These are phyloP conservation scores for Hozukius guyotensis DNA, from an alignment of 2,797 vertebrate species.

Conservation along the genomic window DNA sequence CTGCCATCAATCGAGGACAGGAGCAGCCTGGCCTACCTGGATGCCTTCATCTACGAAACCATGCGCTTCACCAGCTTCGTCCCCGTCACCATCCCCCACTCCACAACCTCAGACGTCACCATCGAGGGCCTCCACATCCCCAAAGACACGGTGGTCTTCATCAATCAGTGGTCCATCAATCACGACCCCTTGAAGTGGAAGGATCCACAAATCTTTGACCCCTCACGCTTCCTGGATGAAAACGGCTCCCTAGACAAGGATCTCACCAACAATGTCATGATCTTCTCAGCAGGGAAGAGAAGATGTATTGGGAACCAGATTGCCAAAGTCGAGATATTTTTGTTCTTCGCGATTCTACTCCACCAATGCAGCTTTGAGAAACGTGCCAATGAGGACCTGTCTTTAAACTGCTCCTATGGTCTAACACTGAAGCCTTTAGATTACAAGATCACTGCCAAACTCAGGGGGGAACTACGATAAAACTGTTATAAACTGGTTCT, in stretches of 20 bases:
- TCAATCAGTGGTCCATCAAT: conserved; percentile 90
- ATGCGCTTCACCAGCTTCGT: conserved; percentile 88
- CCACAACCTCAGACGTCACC: conserved; percentile 82
- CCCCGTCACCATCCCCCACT: conserved; percentile 87
- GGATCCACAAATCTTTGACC: conserved; percentile 82
- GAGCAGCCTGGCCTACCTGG: conserved; percentile 71
- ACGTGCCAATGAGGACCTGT: conserved; percentile 71
- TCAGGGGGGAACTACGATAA: conserved; percentile 57
- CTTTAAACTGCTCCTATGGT: conserved; percentile 80
- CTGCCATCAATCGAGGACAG: conserved; percentile 79
- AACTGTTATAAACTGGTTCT: neutral
- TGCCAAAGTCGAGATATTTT: conserved; percentile 84
- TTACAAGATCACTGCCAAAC: conserved; percentile 78
- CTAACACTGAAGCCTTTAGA: conserved; percentile 83
- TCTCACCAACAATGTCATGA: conserved; percentile 79
- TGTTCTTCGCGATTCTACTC: conserved; percentile 83
- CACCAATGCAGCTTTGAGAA: conserved; percentile 85
- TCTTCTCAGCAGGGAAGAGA: conserved; percentile 85
- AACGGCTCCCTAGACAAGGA: conserved; percentile 77
- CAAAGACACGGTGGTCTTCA: conserved; percentile 85
- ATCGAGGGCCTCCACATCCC: conserved; percentile 82
- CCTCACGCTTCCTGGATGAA: conserved; percentile 79
- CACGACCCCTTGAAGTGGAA: conserved; percentile 83
- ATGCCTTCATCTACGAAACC: conserved; percentile 86
- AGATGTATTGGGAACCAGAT: conserved; percentile 86